phyloP scores from a whole-genome alignment of 2,113 vertebrate species.

The Albula glossodonta region DNA sequence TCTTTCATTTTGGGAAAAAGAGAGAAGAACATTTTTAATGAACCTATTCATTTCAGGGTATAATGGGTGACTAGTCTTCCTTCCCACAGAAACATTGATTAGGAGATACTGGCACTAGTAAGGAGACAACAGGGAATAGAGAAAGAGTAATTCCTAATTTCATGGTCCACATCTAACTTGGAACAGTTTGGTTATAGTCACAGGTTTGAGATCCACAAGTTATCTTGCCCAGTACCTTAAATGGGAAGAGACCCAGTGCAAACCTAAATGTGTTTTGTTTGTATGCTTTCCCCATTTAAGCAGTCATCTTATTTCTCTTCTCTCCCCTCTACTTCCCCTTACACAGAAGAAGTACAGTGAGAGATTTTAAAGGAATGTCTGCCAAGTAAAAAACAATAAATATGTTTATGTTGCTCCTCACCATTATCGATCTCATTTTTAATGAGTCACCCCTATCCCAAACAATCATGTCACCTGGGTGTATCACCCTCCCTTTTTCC shows the following conservation, averaged over 20 bases:
- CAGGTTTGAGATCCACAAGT: background rate
- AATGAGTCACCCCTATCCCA: too few species aligned
- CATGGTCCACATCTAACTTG: background rate
- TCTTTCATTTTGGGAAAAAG: background rate
- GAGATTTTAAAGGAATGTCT: background rate
- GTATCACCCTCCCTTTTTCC: too few species aligned
- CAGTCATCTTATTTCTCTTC: background rate
- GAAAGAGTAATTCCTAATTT: background rate
- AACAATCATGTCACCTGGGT: too few species aligned
- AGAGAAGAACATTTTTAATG: background rate
- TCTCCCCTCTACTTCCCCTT: background rate
- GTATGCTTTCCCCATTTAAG: background rate
- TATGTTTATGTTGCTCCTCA: too few species aligned
- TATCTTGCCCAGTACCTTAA: background rate
- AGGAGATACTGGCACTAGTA: background rate
- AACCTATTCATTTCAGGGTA: background rate
- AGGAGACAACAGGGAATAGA: background rate
- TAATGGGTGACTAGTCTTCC: background rate
- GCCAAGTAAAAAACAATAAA: too few species aligned
- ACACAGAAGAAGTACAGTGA: background rate
- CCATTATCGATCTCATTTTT: too few species aligned
- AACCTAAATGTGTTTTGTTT: background rate
- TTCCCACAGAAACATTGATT: background rate
- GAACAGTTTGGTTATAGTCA: background rate
- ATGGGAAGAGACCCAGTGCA: background rate